Evolutionary conservation across 35 echinoderm and acorn worm genomes (phyloP).

Genomic region (Ophiothrix spiculata): DNA sequence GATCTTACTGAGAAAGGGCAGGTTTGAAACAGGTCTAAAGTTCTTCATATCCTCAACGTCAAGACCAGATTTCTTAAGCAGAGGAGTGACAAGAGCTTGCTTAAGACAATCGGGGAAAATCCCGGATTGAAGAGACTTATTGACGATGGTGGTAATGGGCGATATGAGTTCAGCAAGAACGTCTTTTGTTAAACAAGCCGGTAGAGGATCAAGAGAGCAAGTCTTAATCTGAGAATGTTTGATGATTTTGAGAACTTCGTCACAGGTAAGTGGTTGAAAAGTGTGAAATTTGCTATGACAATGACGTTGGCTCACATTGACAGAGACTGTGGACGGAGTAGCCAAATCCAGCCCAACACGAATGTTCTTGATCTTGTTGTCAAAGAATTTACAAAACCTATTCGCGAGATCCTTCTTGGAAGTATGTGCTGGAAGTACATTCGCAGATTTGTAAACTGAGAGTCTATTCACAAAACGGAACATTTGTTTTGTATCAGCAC

Average conservation of each 20-base stretch:
- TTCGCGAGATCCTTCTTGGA: constrained; percentile 11
- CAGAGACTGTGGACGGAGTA: background rate
- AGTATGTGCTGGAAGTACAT: background rate
- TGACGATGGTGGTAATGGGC: constrained; percentile 46
- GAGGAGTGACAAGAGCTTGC: constrained; percentile 26
- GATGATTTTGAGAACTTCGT: constrained; percentile 14
- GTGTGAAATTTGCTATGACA: background rate
- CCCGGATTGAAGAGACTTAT: constrained; percentile 37
- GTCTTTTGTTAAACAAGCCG: constrained; percentile 21
- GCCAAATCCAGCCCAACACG: background rate
- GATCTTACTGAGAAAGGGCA: background rate
- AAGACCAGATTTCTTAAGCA: constrained; percentile 47
- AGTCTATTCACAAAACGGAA: background rate
- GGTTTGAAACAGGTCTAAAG: background rate
- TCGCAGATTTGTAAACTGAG: background rate
- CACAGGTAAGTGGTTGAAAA: background rate
- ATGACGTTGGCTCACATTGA: background rate
- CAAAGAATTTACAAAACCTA: background rate
- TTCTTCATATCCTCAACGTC: background rate
- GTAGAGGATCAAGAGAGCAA: constrained; percentile 49
- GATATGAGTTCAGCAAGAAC: constrained; percentile 18
- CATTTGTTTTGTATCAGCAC: background rate
- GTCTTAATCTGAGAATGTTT: constrained; percentile 28
- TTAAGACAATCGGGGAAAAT: constrained; percentile 27
- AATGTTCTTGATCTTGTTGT: background rate